Evolutionary conservation across 2,797 vertebrate genomes (phyloP), one percentile per base, ranked within the genome.

Genomic region (Rhinella marina): DNA sequence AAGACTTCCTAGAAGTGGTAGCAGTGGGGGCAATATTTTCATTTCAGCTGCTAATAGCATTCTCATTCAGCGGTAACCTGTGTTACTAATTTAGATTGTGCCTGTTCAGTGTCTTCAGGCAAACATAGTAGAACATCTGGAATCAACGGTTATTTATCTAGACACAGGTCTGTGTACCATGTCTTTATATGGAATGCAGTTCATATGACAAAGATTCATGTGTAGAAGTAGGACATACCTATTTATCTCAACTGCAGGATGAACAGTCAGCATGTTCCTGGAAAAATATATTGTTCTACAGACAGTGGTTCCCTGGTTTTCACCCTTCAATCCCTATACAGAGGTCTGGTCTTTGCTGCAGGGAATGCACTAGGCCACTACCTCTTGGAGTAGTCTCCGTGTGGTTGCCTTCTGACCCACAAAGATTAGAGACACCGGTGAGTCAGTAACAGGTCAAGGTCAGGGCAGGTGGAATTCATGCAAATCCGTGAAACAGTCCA

Each of bases 101-200:
- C 76, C 87, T 88, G 87, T 88, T 88, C 25, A 85, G 57, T 88
- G 50, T 88, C 83, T 82, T 82, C n/a, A 76, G 56, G 29, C 48
- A 88, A 88, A 78, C 81, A 79, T 79, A 66, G 54, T 50, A 48
- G 50, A 54, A 81, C 29, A 50, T 80, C 64, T 88, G 32, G 54
- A 85, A 25, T 78, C 57, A 25, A 81, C 80, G 56, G 78, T 62
- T 78, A 73, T 88, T 84, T 84, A 73, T 87, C 14, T 77, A 64
- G 64, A n/a, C 7, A 76, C 59, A 80, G 81, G n/a, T 54, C 62
- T 50, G 1, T 62, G 16, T 11, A 19, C 23, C 57, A 68, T 75
- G 68, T 32, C 87, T 62, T 75, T 88, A 85, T 85, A 85, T 54
- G 77, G 87, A 52, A 41, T 27, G 12, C 41, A 82, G 19, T 17